Percentiles rank a stretch among this genome's conserved stretches.
Evolutionary conservation across 2,888 invertebrate species (phyloP).

Genomic region (Elgonia sp.): DNA sequence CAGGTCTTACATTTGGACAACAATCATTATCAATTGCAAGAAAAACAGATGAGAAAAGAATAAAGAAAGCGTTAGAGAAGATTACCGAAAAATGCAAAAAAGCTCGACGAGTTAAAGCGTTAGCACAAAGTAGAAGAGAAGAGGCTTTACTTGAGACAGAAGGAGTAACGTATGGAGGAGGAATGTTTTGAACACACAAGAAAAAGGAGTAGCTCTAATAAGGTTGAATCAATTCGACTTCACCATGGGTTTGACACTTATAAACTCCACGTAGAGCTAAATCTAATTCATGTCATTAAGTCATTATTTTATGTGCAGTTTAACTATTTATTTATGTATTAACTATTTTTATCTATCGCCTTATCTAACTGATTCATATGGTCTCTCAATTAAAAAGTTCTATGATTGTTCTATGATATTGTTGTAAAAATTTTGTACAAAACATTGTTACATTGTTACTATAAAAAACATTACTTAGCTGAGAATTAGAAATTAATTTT

Average conservation of each 20-base stretch:
- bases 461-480: neutral
- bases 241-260: neutral
- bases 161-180: conserved; percentile 41
- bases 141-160: conserved; percentile 26
- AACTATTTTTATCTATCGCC: neutral
- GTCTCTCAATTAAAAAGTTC: neutral
- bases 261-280: neutral
- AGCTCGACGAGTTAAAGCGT: conserved; percentile 32
- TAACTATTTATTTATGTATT: neutral
- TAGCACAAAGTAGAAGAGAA: conserved; percentile 48
- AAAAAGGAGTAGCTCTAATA: neutral
- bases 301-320: neutral
- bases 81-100: conserved; percentile 26
- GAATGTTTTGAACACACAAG: conserved; percentile 31
- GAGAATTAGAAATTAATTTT: too few relatives aligned
- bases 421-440: neutral
- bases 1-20: conserved; percentile 10
- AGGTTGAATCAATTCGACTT: neutral
- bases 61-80: conserved; percentile 26
- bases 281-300: neutral
- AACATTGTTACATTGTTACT: neutral
- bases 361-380: neutral
- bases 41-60: conserved; percentile 26
- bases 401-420: neutral
- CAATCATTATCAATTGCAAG: conserved; percentile 21